A percentile compares a stretch with the other conserved stretches of the same genome.
phyloP scores from a whole-genome alignment of 35 echinoderm and acorn worm genomes.

The Stichopus chloronotus region DNA sequence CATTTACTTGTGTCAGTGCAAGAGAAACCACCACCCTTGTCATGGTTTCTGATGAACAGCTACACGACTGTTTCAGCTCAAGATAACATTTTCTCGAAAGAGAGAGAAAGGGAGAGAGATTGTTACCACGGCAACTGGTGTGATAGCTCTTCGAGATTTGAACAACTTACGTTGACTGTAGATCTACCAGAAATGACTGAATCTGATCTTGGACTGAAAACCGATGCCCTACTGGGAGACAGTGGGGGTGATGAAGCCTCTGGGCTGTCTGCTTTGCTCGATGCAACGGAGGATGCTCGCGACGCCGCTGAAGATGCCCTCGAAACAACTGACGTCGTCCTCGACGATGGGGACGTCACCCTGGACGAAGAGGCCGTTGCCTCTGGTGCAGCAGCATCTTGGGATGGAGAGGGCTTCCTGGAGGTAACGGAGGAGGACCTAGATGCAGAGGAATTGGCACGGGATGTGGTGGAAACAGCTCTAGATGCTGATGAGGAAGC shows the following conservation, averaged over 20 bases:
- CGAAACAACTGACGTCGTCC: neutral
- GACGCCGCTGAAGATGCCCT: neutral
- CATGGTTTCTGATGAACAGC: too few relatives aligned
- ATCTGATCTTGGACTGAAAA: slow-evolving; percentile 47
- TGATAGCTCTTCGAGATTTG: neutral
- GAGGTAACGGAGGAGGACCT: neutral
- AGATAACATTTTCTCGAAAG: neutral
- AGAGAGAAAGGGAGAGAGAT: neutral
- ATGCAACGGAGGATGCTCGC: slow-evolving; percentile 16
- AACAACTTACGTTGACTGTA: slow-evolving; percentile 14
- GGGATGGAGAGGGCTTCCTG: neutral
- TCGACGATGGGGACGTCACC: neutral
- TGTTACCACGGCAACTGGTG: neutral
- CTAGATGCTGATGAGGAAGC: neutral
- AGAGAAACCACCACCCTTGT: neutral
- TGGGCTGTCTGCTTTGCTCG: neutral
- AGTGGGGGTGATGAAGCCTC: slow-evolving; percentile 1
- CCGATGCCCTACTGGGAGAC: slow-evolving; percentile 15
- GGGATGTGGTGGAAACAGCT: slow-evolving; percentile 11
- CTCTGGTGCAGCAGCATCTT: neutral
- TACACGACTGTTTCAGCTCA: neutral
- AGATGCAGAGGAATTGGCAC: neutral
- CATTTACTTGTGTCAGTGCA: neutral
- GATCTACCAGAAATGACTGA: slow-evolving; percentile 16
- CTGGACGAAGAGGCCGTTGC: neutral